Evolutionary conservation across 2,888 invertebrate genomes (phyloP).

Genomic region (Drosophila atroscutellata): DNA sequence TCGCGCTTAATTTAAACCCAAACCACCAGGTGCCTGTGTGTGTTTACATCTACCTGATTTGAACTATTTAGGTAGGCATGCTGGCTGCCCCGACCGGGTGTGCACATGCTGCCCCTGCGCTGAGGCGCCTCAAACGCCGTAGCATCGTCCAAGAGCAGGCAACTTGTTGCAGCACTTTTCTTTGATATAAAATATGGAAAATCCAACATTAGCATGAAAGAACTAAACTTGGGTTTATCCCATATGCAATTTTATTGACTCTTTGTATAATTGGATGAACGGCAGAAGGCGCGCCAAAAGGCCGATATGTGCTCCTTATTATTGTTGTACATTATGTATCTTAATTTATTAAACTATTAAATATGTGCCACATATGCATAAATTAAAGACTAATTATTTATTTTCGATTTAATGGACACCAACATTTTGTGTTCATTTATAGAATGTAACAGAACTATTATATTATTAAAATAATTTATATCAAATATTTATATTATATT

Average conservation of each 20-base stretch:
- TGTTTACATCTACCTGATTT: conserved; percentile 31
- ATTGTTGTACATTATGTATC: not conserved
- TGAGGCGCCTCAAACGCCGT: conserved; percentile 31
- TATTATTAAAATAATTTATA: not conserved
- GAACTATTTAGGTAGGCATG: conserved; percentile 70
- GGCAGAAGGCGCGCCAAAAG: conserved; percentile 36
- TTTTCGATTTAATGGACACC: not conserved
- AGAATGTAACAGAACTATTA: not conserved
- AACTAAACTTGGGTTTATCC: conserved; percentile 65
- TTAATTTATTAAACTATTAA: not conserved
- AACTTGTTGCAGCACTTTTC: conserved; percentile 65
- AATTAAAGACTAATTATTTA: not conserved
- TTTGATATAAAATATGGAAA: conserved; percentile 76
- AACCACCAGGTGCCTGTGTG: conserved; percentile 53
- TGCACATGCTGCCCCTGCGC: not conserved
- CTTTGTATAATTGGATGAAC: conserved; percentile 13
- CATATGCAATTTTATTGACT: conserved; percentile 59
- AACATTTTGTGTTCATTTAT: not conserved
- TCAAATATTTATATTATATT: not conserved
- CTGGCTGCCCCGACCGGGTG: conserved; percentile 27
- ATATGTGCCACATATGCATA: not conserved
- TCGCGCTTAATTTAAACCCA: conserved; percentile 48
- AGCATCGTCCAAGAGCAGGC: conserved; percentile 31
- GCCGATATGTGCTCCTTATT: not conserved
- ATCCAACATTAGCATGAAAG: conserved; percentile 71